A percentile compares a stretch with the other conserved stretches of the same genome.
These are phyloP conservation scores for Caenorhabditis elegans DNA, from an alignment of 1,140 invertebrate species.

Conservation along the genomic window WBcel235 BX284606.5:13467501-13468000, in stretches of 20 bases:
- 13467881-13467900: neutral
- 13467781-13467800: neutral
- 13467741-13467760: conserved; percentile 17
- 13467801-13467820: neutral
- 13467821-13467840: neutral
- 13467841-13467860: neutral
- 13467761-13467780: conserved; percentile 14
- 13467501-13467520: conserved; percentile 63
- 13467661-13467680: neutral
- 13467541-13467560: neutral
- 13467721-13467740: conserved; percentile 25
- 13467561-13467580: conserved; percentile 1
- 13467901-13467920: conserved; percentile 3
- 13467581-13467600: neutral
- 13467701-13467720: conserved; percentile 16
- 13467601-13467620: conserved; percentile 2
- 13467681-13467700: neutral
- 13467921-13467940: conserved; percentile 7
- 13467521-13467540: neutral
- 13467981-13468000: neutral
- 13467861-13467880: no score
- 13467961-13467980: conserved; percentile 12
- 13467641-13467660: neutral
- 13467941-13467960: neutral
- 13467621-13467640: neutral